Evolutionary conservation across 2,888 invertebrate species (phyloP).

Genomic region (Apantesis nais): DNA sequence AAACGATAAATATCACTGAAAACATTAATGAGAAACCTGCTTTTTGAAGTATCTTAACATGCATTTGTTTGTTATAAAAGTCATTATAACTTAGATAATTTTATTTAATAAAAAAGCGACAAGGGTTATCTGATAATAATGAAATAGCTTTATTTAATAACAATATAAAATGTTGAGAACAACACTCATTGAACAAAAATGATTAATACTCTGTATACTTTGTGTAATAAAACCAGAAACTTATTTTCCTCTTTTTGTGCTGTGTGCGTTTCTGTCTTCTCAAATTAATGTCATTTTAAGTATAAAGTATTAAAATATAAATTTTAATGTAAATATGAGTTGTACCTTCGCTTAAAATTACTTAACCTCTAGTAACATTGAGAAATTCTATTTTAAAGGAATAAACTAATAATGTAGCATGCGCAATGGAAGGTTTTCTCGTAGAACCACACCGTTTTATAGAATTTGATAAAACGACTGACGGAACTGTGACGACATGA

Average conservation of each 20-base stretch:
- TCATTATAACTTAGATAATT: too few relatives aligned
- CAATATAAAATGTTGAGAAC: background rate
- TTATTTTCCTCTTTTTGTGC: background rate
- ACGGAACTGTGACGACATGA: background rate
- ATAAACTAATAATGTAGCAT: background rate
- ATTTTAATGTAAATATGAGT: too few relatives aligned
- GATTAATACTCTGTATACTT: background rate
- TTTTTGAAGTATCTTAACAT: too few relatives aligned
- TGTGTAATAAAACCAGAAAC: background rate
- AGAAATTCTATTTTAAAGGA: constrained; percentile 18
- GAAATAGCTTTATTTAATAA: background rate
- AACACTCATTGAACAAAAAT: background rate
- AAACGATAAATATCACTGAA: too few relatives aligned
- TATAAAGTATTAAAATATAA: background rate
- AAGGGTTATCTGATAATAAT: too few relatives aligned
- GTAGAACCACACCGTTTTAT: background rate
- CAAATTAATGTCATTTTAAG: background rate
- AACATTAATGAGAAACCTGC: too few relatives aligned
- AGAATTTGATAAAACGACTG: background rate
- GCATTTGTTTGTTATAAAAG: too few relatives aligned
- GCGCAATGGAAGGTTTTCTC: background rate
- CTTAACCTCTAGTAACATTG: background rate
- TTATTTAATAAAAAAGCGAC: too few relatives aligned
- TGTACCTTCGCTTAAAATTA: background rate
- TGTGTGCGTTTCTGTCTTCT: background rate